Conservation (phyloP, 64 coral and sea anemone species). For the Cladopsammia gracilis region DNA sequence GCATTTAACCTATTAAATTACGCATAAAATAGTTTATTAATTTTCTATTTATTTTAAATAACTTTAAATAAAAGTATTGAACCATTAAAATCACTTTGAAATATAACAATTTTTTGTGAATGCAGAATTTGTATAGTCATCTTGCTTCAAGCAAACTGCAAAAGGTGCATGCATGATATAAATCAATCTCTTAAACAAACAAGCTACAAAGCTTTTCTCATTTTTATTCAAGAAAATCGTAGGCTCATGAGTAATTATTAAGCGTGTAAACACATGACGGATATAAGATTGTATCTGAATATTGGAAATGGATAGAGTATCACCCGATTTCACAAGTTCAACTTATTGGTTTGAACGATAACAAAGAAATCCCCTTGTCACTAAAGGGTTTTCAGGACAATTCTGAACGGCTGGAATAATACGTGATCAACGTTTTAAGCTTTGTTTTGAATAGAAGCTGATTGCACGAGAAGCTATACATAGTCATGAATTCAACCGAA, state of each 20-base stretch:
- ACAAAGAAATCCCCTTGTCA: too few relatives aligned
- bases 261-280: background rate
- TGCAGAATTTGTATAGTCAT: background rate
- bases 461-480: too few relatives aligned
- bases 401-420: too few relatives aligned
- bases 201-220: background rate
- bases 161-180: background rate
- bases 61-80: background rate
- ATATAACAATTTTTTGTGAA: background rate
- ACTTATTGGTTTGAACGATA: too few relatives aligned
- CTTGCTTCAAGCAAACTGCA: background rate
- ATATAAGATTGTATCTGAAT: too few relatives aligned
- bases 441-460: background rate
- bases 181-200: background rate
- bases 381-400: too few relatives aligned
- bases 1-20: background rate
- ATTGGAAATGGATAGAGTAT: background rate
- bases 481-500: background rate
- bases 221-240: constrained; percentile 7
- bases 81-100: background rate
- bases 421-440: background rate
- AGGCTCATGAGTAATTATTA: background rate
- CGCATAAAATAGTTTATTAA: background rate
- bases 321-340: background rate
- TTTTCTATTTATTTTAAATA: background rate